Evolutionary conservation across 2,888 invertebrate species (phyloP), one percentile per base, ranked within the genome.

Genomic region (Hylaea fasciaria): DNA sequence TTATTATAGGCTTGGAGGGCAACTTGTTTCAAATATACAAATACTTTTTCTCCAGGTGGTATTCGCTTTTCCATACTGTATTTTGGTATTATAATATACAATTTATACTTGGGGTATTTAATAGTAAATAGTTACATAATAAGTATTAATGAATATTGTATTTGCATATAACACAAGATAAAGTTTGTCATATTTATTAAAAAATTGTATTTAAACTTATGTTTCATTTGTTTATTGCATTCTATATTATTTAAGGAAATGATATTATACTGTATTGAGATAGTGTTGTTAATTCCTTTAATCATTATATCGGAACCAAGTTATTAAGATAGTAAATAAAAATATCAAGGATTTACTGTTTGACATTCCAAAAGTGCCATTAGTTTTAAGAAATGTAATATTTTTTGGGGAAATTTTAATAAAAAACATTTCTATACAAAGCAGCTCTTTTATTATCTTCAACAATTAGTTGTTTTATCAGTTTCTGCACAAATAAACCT

Each of bases 311-410:
- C 5, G 3, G 32, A 32, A 48, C 17, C 13, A 39, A 45, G 37
- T 58, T 51, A 12, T 12, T 17, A 40, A 22, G 22, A 22, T 22
- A 22, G 22, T 13, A 10, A 40, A 41, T 32, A 14, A 12, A 43
- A 16, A 43, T 54, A 35, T 57, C 40, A 28, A 22, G 45, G 22
- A 46, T 35, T 43, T 44, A 57, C 56, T 51, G 54, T 53, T 46
- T 50, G 29, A 65, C 69, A 69, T 69, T 69, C 67, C 69, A 58
- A 45, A 59, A 60, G 69, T 69, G 69, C 69, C 69, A 69, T 69
- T 69, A 69, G 56, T 63, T 53, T 49, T 65, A 67, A 65, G 64
- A 69, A 53, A 60, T 67, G 53, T 63, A 60, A 58, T 66, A 61
- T 66, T 61, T n/a, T 64, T 53, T 46, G 50, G 50, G 50, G 29